Percentiles rank a stretch among this genome's conserved stretches.
phyloP scores from a whole-genome alignment of 2,888 invertebrate species.

The Tenthredo distinguenda region DNA sequence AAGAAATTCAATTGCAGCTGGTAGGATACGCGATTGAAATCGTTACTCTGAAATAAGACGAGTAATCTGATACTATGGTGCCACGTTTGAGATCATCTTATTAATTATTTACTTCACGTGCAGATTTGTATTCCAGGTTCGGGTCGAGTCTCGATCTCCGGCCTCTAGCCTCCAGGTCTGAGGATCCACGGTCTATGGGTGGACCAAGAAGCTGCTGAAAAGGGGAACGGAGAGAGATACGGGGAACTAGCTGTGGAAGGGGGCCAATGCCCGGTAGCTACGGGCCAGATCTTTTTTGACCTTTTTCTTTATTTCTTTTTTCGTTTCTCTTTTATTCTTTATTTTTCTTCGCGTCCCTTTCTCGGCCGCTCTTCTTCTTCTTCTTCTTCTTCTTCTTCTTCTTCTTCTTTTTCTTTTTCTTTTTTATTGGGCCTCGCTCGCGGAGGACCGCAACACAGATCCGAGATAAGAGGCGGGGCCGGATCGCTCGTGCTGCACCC shows the following conservation, averaged over 20 bases:
- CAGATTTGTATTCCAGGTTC: constrained; percentile 42
- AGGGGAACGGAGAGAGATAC: neutral
- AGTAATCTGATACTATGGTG: constrained; percentile 11
- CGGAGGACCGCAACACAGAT: constrained; percentile 50
- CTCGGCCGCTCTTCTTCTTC: constrained; percentile 28
- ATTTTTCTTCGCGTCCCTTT: constrained; percentile 31
- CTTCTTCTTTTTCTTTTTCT: constrained; percentile 21
- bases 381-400: neutral
- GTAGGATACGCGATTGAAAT: neutral
- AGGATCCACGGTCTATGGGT: constrained; percentile 35
- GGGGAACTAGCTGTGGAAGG: constrained; percentile 23
- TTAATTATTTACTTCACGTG: constrained; percentile 44
- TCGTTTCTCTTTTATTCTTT: constrained; percentile 19
- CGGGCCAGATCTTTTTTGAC: constrained; percentile 29
- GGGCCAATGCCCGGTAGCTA: constrained; percentile 52
- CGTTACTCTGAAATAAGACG: neutral
- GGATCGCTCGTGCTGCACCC: constrained; percentile 52
- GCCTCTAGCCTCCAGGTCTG: constrained; percentile 39
- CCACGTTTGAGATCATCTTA: constrained; percentile 1
- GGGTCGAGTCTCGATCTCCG: constrained; percentile 20
- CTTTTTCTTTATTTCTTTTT: constrained; percentile 32
- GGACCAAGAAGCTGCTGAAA: constrained; percentile 44
- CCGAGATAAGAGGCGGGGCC: constrained; percentile 48
- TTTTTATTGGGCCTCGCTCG: constrained; percentile 44
- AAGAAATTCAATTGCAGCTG: constrained; percentile 23